These are phyloP conservation scores for Erebia palarica DNA, from an alignment of 2,888 invertebrate genomes.

Conservation along the genomic window DNA sequence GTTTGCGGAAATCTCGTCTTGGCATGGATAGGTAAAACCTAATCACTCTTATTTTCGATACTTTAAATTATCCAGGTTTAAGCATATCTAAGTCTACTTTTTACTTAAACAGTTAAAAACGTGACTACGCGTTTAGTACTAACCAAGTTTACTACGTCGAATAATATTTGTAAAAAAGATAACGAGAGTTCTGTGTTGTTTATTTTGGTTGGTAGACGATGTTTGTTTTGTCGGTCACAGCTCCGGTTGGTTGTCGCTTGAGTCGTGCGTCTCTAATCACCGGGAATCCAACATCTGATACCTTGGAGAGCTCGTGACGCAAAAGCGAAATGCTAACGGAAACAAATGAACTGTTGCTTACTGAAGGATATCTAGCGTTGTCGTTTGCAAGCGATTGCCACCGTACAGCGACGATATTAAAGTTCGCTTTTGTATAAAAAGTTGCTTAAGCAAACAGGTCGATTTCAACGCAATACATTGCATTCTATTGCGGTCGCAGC, in stretches of 20 bases:
- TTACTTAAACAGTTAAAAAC: constrained; percentile 47
- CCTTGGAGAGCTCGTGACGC: constrained; percentile 64
- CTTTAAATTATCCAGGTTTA: neutral
- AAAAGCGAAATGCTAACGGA: constrained; percentile 71
- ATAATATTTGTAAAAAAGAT: constrained; percentile 55
- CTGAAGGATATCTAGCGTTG: constrained; percentile 63
- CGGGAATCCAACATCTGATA: constrained; percentile 67
- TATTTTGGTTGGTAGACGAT: constrained; percentile 44
- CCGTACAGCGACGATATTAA: constrained; percentile 45
- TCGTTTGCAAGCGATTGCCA: constrained; percentile 42
- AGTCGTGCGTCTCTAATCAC: constrained; percentile 73
- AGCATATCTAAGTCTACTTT: constrained; percentile 51
- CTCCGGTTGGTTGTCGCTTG: constrained; percentile 48
- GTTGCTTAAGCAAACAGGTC: constrained; percentile 64
- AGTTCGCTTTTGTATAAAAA: constrained; percentile 51
- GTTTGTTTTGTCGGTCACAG: constrained; percentile 55
- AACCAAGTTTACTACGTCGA: constrained; percentile 41
- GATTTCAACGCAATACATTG: constrained; percentile 68
- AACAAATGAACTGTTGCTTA: constrained; percentile 75
- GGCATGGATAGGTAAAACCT: too few species aligned
- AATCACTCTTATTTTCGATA: neutral
- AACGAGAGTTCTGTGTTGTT: constrained; percentile 46
- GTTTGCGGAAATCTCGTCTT: too few species aligned
- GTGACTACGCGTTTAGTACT: constrained; percentile 59
- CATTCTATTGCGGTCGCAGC: constrained; percentile 75